These are phyloP conservation scores for Macropis europaea DNA, from an alignment of 2,888 invertebrate species.

Conservation along the genomic window DNA sequence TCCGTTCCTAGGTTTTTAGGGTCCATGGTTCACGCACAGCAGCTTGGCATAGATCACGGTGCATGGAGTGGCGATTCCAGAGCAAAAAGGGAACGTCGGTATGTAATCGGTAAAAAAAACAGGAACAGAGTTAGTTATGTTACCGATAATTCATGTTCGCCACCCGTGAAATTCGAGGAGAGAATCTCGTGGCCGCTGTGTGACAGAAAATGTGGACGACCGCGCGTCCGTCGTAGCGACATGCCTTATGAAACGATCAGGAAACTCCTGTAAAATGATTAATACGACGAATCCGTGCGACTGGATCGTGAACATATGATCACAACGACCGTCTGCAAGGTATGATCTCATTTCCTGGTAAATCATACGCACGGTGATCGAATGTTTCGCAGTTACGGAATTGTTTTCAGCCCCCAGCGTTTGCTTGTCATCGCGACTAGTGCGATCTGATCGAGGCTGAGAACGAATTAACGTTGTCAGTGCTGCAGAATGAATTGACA, in stretches of 20 bases:
- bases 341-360: conserved; percentile 46
- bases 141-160: conserved; percentile 11
- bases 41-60: no score
- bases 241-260: not conserved
- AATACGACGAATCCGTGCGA: conserved; percentile 1
- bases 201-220: conserved; percentile 7
- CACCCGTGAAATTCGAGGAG: conserved; percentile 8
- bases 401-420: not conserved
- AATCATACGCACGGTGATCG: conserved; percentile 3
- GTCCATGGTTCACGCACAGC: no score
- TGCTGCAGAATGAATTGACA: conserved; percentile 13
- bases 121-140: conserved; percentile 8
- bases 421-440: not conserved
- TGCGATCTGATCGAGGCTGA: not conserved
- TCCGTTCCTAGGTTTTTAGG: no score
- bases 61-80: no score
- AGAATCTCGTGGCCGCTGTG: not conserved
- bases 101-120: conserved; percentile 12
- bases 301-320: conserved; percentile 23
- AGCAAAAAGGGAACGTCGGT: no score
- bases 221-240: conserved; percentile 3
- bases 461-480: not conserved
- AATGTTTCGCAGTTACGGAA: conserved; percentile 13
- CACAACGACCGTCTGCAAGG: conserved; percentile 22
- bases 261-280: conserved; percentile 13